Base-by-base conservation (phyloP, 2,888 invertebrate species). In the Habrosyne pyritoides region DNA sequence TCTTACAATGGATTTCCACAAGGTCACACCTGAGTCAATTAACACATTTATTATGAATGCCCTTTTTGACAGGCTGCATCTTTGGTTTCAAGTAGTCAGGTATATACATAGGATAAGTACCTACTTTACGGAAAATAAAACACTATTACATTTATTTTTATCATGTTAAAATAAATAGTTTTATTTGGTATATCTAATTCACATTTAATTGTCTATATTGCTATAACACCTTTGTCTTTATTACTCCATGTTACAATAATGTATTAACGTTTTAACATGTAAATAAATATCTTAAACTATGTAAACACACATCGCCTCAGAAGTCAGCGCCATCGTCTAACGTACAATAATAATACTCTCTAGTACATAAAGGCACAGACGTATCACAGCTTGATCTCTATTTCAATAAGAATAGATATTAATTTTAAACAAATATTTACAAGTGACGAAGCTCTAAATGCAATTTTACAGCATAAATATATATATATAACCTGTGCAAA, bases 361-460 rank as follows among this genome's bases (percentile, higher is more conserved):
- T 77, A 81, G 77, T 79, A 82, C 75, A 82, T 81, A 83, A 89
- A 91, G 90, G 91, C 91, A 91, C 90, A 89, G 88, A 88, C 86
- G 86, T 91, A 91, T 91, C 91, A 91, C 91, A 91, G 91, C 83
- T 87, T 82, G 82, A 87, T 83, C 77, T 87, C 76, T 86, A 86
- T 83, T 76, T 79, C 71, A 71, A 70, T 67, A 73, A 74, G 65
- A 72, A 64, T 66, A 55, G 46, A 54, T 53, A 69, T 64, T 61
- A 56, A 70, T 61, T 73, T 70, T 76, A 69, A 72, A 73, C 70
- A 10, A 72, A 68, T 81, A 80, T 78, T 75, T 78, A 80, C 77
- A 80, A 59, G 50, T 22, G 56, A 56, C 53, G 55, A 55, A 53
- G 57, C 53, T 54, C 57, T 66, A 66, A 63, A 64, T 66, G 62